Base-by-base conservation (phyloP, 2,113 vertebrate species). In the Gasterosteus nipponicus region DNA sequence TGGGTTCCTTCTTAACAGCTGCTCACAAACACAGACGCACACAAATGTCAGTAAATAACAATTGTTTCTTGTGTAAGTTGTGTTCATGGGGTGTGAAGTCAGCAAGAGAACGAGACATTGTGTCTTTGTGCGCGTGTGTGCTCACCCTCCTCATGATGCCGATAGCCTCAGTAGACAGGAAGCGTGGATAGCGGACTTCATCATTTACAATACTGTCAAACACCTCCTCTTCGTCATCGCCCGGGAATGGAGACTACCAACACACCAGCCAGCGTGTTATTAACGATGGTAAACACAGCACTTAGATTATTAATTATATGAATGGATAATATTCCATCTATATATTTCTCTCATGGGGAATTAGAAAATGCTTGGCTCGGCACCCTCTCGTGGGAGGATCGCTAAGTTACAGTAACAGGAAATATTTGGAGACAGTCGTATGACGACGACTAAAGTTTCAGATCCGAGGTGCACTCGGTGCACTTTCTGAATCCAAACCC, bases 121-220 rank as follows among this genome's bases (percentile, higher is more conserved):
- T 5, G 10, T 42, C 56, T 57, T 7, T 26, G n/a, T 10, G 26
- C 63, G 38, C 26, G 64, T 64, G 44, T 77, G 6, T 38, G 58
- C 94, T 94, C 93, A 99, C 98, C 94, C 97, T 93, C 93, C 97
- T 97, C 96, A 99, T 97, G 91, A 99, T 96, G 72, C 96, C 98
- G 83, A 98, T 98, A 44, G 98, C 96, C 91, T 99, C 97, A 73
- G 96, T 96, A 69, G 98, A 98, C 81, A 99, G 94, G 84, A 99
- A 99, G 59, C 97, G 94, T 81, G 98, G 98, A 83, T 99, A 99
- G 84, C 97, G 96, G 78, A 99, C 97, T 95, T 99, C 98, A 92
- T 99, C 98, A 73, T 99, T 99, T 78, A 99, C 97, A 91, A 99
- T 99, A 94, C 97, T 99, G 95, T 99, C 97, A 91, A 99, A 99